A percentile compares a stretch with the other conserved stretches of the same genome.
Conservation (phyloP, 1,140 invertebrate species). For the Drosophila pruinosa region DNA sequence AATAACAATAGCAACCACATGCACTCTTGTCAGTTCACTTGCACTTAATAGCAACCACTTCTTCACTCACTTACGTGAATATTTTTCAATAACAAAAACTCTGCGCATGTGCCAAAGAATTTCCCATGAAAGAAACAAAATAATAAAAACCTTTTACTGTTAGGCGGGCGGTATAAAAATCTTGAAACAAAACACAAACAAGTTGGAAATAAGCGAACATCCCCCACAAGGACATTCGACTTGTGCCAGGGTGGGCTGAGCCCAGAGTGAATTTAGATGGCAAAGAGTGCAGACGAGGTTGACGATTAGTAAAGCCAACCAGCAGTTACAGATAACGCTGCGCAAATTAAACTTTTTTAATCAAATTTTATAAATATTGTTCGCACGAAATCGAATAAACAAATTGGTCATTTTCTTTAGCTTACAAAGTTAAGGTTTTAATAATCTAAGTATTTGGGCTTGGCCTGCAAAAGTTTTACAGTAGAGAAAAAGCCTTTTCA, state of each 20-base stretch:
- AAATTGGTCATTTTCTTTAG: neutral
- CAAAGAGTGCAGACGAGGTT: conserved; percentile 41
- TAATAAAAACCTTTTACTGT: conserved; percentile 6
- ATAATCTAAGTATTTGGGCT: conserved; percentile 35
- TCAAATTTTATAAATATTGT: neutral
- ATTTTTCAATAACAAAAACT: conserved; percentile 65
- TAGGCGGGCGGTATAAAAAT: conserved; percentile 32
- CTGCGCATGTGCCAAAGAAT: conserved; percentile 64
- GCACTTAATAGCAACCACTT: conserved; percentile 5
- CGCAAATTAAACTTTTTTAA: neutral
- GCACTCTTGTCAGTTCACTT: neutral
- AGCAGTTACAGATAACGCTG: conserved; percentile 23
- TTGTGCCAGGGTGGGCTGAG: conserved; percentile 42
- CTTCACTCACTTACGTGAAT: neutral
- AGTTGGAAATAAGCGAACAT: conserved; percentile 44
- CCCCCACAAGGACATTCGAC: conserved; percentile 63
- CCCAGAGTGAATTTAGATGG: conserved; percentile 45
- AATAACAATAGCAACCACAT: conserved; percentile 3
- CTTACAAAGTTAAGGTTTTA: neutral
- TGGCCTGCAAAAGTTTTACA: conserved; percentile 27
- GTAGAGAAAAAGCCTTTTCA: neutral
- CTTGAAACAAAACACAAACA: conserved; percentile 67
- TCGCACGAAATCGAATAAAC: neutral
- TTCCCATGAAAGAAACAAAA: conserved; percentile 37
- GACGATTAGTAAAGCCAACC: conserved; percentile 15